Base-by-base conservation (phyloP, 2,888 invertebrate species). In the Drosophila cognata region DNA sequence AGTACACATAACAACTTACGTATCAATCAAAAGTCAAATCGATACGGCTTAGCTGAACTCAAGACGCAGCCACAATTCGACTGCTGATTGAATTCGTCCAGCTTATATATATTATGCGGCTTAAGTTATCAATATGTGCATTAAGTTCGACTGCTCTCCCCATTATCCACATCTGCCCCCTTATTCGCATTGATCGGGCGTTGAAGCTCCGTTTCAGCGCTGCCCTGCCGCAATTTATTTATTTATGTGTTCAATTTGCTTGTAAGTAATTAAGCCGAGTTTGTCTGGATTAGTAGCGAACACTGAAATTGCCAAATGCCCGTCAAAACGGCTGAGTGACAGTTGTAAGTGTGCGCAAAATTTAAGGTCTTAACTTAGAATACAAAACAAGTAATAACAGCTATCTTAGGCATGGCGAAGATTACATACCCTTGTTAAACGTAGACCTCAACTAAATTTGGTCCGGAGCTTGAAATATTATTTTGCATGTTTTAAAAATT, bases 21-120 rank as follows among this genome's bases (percentile, higher is more conserved):
- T 84, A 86, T 86, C 89, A 86, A 86, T 86, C 86, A 86, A 89
- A 89, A 88, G 88, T 84, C 83, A 88, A 86, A 88, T 89, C 89
- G 82, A 89, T 89, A 80, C 41, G 86, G 74, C 82, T 89, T 86
- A 88, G 59, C 58, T 50, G 50, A 56, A 46, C 62, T 59, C 56
- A 71, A 69, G 77, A 55, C 72, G 29, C 41, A 57, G 35, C 59
- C 62, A 58, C 60, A 48, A 53, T 48, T 63, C 52, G 55, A 66
- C 63, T 70, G 66, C 60, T 70, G 86, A 71, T 84, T 82, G 82
- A 75, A 60, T 57, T 53, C 50, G 66, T 25, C 13, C 68, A 80
- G 73, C 78, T 78, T 75, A 84, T 87, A 81, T 87, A 31, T 57
- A 84, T 84, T 79, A 83, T 80, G 59, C 65, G 71, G 88, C 86